Evolutionary conservation across 2,797 vertebrate species (phyloP), one percentile per base, ranked within the genome.

Genomic region (Gobionotothen gibberifrons): DNA sequence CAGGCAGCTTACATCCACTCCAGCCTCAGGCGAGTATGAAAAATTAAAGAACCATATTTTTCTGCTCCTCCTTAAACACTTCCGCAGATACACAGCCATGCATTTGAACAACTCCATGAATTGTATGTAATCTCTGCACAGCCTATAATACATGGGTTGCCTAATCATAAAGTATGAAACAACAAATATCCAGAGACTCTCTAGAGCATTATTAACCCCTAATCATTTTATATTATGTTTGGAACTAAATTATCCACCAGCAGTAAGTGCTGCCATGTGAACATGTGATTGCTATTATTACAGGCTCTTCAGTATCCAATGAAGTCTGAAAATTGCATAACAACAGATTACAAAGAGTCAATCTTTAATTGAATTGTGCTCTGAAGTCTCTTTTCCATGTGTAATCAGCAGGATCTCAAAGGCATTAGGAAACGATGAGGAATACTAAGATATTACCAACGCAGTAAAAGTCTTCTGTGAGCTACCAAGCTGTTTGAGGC

Each of bases 11-110:
- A 81, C 39, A 62, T 82, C 47, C 64, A 69, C 81, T 74, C 26
- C 67, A 29, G 80, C 87, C 85, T 69, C 17, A 2, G 88, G 88
- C 83, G 0, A 74, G 42, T 54, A 77, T 87, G 62, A 90, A 87
- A 89, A 76, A 86, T 88, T 83, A 70, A 88, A 87, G 60, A 76
- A 77, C 74, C 44, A 19, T 54, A 52, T 68, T 83, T 78, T 58
- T 83, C 68, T 48, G 55, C 79, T 83, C 79, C 76, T 87, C 81
- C 80, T 78, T 29, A 29, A 62, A 80, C 75, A 55, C 78, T 71
- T 55, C 60, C 17, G 19, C 67, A 74, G 76, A 82, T 66, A 59
- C 69, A 64, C 64, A 60, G 29, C 49, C 26, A 43, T 66, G 48
- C 39, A 72, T 74, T 79, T 69, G 5, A 82, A 70, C 52, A 62